These are phyloP conservation scores for Coleophora deauratella DNA, from an alignment of 2,888 invertebrate genomes.

Conservation along the genomic window DNA sequence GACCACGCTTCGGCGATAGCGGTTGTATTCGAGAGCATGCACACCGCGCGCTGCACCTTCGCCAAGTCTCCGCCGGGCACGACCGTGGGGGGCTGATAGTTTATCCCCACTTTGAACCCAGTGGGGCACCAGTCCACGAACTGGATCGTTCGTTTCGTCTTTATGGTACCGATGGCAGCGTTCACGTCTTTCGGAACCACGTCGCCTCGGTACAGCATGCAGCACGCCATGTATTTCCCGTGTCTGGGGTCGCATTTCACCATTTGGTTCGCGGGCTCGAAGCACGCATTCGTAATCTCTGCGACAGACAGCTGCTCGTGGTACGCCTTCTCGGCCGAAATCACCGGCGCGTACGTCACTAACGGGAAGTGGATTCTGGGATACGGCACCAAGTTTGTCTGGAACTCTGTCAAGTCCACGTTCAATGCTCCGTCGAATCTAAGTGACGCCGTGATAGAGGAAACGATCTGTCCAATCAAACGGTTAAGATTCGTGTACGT, in stretches of 20 bases:
- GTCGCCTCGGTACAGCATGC: slow-evolving; percentile 95
- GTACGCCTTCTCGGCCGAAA: slow-evolving; percentile 94
- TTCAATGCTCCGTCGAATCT: slow-evolving; percentile 94
- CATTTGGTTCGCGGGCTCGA: slow-evolving; percentile 97
- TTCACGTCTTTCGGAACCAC: slow-evolving; percentile 97
- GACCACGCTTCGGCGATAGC: slow-evolving; percentile 99
- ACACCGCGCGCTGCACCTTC: slow-evolving; percentile 94
- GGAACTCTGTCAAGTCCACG: slow-evolving; percentile 94
- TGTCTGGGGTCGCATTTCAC: slow-evolving; percentile 93
- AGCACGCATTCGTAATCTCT: slow-evolving; percentile 95
- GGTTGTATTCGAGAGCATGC: slow-evolving; percentile 98
- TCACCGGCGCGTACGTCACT: slow-evolving; percentile 92
- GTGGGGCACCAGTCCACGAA: slow-evolving; percentile 95
- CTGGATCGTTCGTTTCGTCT: slow-evolving; percentile 93
- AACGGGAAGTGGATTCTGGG: slow-evolving; percentile 96
- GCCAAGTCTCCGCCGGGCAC: slow-evolving; percentile 94
- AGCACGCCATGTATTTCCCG: slow-evolving; percentile 96
- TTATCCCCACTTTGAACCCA: slow-evolving; percentile 85
- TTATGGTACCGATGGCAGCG: slow-evolving; percentile 94
- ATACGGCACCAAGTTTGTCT: slow-evolving; percentile 94
- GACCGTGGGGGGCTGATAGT: slow-evolving; percentile 90
- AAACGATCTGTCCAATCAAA: slow-evolving; percentile 95
- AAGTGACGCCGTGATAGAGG: slow-evolving; percentile 92
- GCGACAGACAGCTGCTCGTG: slow-evolving; percentile 93
- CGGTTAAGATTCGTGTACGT: slow-evolving; percentile 97